Evolutionary conservation across 2,797 vertebrate genomes (phyloP).

Genomic region (Halcyon smyrnensis): DNA sequence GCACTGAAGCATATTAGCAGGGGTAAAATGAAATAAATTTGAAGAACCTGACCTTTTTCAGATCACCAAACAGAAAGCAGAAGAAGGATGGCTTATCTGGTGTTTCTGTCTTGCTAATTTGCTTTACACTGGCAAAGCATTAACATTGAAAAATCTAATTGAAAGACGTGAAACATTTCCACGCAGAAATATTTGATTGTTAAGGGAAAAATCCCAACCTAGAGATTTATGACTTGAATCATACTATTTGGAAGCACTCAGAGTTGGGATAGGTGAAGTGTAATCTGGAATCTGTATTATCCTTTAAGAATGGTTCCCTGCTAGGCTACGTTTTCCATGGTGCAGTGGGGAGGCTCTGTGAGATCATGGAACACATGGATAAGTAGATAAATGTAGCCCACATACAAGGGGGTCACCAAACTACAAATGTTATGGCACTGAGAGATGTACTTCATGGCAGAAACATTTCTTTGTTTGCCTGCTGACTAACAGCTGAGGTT

Average conservation of each 20-base stretch:
- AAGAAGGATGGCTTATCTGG: neutral
- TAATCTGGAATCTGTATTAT: neutral
- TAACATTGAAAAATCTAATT: neutral
- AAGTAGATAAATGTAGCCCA: neutral
- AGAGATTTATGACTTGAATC: conserved; percentile 8
- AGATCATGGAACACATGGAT: neutral
- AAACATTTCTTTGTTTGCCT: neutral
- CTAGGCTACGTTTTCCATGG: neutral
- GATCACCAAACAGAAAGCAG: neutral
- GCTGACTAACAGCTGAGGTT: neutral
- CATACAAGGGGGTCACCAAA: neutral
- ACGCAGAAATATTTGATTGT: neutral
- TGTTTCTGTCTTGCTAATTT: neutral
- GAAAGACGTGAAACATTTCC: conserved; percentile 25
- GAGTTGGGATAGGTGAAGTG: neutral
- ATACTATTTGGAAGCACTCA: conserved; percentile 29
- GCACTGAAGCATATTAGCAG: neutral
- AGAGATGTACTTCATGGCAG: neutral
- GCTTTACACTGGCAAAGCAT: neutral
- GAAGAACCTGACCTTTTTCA: neutral
- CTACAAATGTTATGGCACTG: neutral
- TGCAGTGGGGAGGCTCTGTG: neutral
- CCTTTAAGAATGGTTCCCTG: neutral
- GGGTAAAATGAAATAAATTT: conserved; percentile 16
- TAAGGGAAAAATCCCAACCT: neutral